Evolutionary conservation across 2,113 vertebrate species (phyloP).

Genomic region (Elaphurus davidianus): DNA sequence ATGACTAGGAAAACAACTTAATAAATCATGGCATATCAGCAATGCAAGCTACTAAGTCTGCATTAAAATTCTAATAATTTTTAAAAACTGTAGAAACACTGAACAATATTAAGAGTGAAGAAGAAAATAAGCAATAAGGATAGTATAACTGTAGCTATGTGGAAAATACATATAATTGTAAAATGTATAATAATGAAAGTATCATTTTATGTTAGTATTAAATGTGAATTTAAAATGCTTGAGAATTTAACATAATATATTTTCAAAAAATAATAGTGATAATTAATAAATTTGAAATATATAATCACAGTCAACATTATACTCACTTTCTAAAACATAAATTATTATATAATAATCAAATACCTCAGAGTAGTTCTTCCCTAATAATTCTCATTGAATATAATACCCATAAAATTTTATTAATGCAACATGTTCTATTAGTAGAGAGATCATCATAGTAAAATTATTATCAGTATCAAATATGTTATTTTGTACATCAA

Average conservation of each 20-base stretch:
- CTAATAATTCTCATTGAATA: background rate
- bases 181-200: background rate
- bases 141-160: background rate
- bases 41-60: background rate
- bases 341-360: background rate
- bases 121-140: background rate
- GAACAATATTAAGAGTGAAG: background rate
- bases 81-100: background rate
- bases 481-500: background rate
- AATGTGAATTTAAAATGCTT: background rate
- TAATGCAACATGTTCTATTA: background rate
- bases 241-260: background rate
- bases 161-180: background rate
- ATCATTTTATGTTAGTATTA: background rate
- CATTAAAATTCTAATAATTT: background rate
- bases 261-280: background rate
- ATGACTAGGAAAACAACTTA: background rate
- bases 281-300: background rate
- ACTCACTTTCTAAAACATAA: background rate
- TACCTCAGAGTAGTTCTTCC: background rate
- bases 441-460: background rate
- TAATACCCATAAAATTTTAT: background rate
- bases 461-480: constrained; percentile 18
- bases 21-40: background rate
- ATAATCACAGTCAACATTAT: background rate